Base-by-base conservation (phyloP, 2,888 invertebrate genomes). In the Zhuqinia jingwanae region DNA sequence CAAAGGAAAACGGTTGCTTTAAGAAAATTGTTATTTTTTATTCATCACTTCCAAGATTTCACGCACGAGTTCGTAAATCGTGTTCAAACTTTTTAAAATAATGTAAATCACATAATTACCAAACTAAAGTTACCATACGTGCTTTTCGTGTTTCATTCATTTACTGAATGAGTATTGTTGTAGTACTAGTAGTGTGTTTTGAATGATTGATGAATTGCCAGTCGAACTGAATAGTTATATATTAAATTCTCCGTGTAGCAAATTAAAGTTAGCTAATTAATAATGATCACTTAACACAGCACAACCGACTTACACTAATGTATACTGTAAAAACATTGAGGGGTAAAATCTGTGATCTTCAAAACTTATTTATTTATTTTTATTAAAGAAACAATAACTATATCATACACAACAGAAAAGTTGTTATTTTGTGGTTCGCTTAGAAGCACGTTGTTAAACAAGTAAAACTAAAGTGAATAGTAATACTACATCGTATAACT, bases 331-430 rank as follows among this genome's bases (percentile, higher is more conserved):
- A 77, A 85, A 78, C 73, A 53, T 22, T 20, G 83, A 79, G 87
- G 87, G 87, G 79, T 84, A 87, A 70, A 70, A 47, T 53, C 86
- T 80, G 80, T 87, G 87, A 87, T 87, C 80, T 56, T 79, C 36
- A 70, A 42, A 45, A 42, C 15, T 2, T 1, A 27, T n/a, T n/a
- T n/a, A n/a, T n/a, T n/a, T 42, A 30, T 15, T 30, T n/a, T 17
- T 42, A 42, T n/a, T 68, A 11, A 27, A 36, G 15, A 10, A 10
- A 42, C 25, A 68, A 13, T 68, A 68, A 17, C 2, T 58, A 58
- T 58, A n/a, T n/a, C n/a, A n/a, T n/a, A n/a, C n/a, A n/a, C n/a
- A n/a, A n/a, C n/a, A n/a, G n/a, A n/a, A n/a, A n/a, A n/a, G n/a
- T n/a, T n/a, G n/a, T n/a, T n/a, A n/a, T n/a, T n/a, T n/a, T n/a